Conservation (phyloP, 2,797 vertebrate species). For the Schizothorax lantsangensis region DNA sequence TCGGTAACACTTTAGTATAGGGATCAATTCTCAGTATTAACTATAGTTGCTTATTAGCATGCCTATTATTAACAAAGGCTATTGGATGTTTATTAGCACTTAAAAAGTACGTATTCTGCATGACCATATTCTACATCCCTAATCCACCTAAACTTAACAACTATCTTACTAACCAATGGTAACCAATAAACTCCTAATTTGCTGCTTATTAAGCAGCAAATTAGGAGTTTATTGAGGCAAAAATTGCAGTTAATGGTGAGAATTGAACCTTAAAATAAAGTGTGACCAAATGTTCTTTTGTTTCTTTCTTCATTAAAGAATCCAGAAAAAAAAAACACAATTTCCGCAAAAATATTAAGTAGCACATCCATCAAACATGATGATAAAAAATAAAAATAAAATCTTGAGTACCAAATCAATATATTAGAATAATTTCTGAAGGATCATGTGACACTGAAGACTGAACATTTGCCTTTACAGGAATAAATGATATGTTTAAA, state of each 20-base stretch:
- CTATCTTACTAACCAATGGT: neutral
- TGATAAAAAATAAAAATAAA: neutral
- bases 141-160: neutral
- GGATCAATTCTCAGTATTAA: neutral
- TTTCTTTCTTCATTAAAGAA: neutral
- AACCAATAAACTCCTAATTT: too few species aligned
- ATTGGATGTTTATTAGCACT: neutral
- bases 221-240: too few species aligned
- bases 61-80: neutral
- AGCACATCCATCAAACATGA: neutral
- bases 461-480: neutral
- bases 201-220: too few species aligned
- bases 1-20: neutral
- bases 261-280: neutral
- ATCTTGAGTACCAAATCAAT: neutral
- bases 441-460: neutral
- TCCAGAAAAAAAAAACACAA: neutral
- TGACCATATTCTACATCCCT: neutral
- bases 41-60: neutral
- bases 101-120: neutral
- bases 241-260: too few species aligned
- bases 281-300: neutral
- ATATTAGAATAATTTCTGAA: neutral
- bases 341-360: neutral
- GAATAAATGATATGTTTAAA: neutral